phyloP scores from a whole-genome alignment of 2,888 invertebrate species.

The Octodonta nipae region DNA sequence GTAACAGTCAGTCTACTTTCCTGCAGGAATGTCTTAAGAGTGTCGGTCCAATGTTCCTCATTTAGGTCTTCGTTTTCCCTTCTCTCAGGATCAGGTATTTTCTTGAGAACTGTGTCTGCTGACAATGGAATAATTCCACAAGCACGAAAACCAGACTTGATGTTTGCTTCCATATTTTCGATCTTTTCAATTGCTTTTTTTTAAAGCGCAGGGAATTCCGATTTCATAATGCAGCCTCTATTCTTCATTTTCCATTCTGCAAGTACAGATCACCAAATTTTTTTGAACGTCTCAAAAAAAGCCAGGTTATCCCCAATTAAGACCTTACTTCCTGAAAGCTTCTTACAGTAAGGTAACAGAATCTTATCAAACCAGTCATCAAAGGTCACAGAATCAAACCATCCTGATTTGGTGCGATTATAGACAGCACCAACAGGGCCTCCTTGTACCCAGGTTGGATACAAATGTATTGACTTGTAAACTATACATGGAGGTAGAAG shows the following conservation, averaged over 20 bases:
- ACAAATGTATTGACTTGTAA: conserved; percentile 12
- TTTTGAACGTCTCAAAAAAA: conserved; percentile 3
- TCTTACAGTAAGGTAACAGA: conserved; percentile 2
- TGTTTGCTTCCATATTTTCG: background rate
- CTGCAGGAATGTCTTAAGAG: too few relatives aligned
- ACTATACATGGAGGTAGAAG: conserved; percentile 13
- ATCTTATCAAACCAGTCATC: conserved; percentile 4
- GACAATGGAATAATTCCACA: conserved; percentile 1
- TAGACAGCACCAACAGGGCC: conserved; percentile 5
- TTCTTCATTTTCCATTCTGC: conserved; percentile 3
- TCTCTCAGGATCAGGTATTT: too few relatives aligned
- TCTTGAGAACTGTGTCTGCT: conserved; percentile 4
- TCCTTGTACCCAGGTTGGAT: conserved; percentile 12
- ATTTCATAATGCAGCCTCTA: conserved; percentile 1
- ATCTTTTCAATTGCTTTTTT: too few relatives aligned
- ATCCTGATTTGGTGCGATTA: conserved; percentile 9
- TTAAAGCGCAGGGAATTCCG: background rate
- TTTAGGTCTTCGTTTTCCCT: too few relatives aligned
- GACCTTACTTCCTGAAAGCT: conserved; percentile 3
- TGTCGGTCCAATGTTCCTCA: too few relatives aligned
- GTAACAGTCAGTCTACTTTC: too few relatives aligned
- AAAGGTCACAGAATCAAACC: conserved; percentile 8
- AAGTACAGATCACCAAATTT: conserved; percentile 4
- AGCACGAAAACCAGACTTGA: conserved; percentile 4
- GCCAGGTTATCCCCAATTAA: background rate